Evolutionary conservation across 1,140 invertebrate genomes (phyloP).

Genomic region (Ephestia elutella): DNA sequence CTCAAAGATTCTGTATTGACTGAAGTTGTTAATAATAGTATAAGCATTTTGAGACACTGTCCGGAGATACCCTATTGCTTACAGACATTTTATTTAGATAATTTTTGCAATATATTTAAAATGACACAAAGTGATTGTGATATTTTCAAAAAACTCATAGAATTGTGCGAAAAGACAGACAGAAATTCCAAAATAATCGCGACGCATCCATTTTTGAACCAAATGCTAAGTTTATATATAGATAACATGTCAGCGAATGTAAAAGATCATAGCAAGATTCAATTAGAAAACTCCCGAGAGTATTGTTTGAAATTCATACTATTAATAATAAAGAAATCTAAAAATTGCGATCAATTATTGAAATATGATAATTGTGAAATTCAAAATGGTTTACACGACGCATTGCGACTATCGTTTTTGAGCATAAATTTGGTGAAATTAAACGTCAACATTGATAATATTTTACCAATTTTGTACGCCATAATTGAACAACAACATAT

Average conservation of each 20-base stretch:
- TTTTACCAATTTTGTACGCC: slow-evolving; percentile 24
- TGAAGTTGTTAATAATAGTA: slow-evolving; percentile 22
- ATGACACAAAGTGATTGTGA: slow-evolving; percentile 23
- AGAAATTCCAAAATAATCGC: slow-evolving; percentile 35
- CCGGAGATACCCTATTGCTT: slow-evolving; percentile 42
- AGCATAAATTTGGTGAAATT: slow-evolving; percentile 35
- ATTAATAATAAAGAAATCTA: slow-evolving; percentile 35
- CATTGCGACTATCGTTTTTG: slow-evolving; percentile 43
- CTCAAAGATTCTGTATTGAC: slow-evolving; percentile 31
- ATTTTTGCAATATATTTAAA: slow-evolving; percentile 42
- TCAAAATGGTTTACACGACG: slow-evolving; percentile 47
- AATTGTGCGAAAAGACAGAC: slow-evolving; percentile 36
- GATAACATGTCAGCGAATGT: slow-evolving; percentile 28
- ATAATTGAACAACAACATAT: slow-evolving; percentile 41
- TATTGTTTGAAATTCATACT: slow-evolving; percentile 41
- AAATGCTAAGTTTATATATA: slow-evolving; percentile 44
- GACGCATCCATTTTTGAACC: slow-evolving; percentile 50
- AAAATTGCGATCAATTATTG: slow-evolving; percentile 33
- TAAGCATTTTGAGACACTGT: slow-evolving; percentile 32
- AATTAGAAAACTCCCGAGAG: slow-evolving; percentile 17
- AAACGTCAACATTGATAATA: slow-evolving; percentile 21
- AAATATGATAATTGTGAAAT: slow-evolving; percentile 58
- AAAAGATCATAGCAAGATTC: slow-evolving; percentile 12
- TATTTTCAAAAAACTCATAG: slow-evolving; percentile 31
- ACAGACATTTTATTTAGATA: slow-evolving; percentile 49